These are phyloP conservation scores for Penaeus chinensis DNA, from an alignment of 1,140 invertebrate genomes.

Conservation along the genomic window DNA sequence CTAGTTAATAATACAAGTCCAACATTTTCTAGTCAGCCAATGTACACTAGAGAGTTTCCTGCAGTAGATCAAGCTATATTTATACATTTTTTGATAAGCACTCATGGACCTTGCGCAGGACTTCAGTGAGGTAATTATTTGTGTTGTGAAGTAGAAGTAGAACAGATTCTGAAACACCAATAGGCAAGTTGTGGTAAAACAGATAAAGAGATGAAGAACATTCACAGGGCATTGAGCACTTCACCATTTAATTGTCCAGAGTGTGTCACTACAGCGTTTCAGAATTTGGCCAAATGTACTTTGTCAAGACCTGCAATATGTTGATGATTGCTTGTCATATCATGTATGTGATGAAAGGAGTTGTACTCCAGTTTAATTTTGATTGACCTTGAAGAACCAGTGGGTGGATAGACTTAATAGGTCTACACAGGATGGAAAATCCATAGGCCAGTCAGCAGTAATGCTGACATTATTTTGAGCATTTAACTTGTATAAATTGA, in stretches of 20 bases:
- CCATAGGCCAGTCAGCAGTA: no score
- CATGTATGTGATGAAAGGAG: slow-evolving; percentile 25
- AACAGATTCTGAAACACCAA: slow-evolving; percentile 38
- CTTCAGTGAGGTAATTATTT: slow-evolving; percentile 43
- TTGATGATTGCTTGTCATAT: slow-evolving; percentile 49
- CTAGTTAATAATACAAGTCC: slow-evolving; percentile 34
- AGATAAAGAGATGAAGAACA: no score
- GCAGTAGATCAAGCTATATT: slow-evolving; percentile 49
- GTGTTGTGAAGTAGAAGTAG: slow-evolving; percentile 51
- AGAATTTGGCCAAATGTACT: slow-evolving; percentile 44
- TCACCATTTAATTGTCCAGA: no score
- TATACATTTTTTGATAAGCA: slow-evolving; percentile 43
- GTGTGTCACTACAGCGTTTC: not conserved
- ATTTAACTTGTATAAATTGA: no score
- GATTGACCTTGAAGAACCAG: slow-evolving; percentile 19
- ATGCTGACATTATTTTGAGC: no score
- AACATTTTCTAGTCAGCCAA: slow-evolving; percentile 61
- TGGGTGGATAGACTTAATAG: not conserved
- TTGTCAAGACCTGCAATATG: slow-evolving; percentile 30
- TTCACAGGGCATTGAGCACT: no score
- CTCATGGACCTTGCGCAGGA: slow-evolving; percentile 1
- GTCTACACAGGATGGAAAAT: no score
- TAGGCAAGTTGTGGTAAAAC: not conserved
- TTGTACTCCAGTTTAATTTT: slow-evolving; percentile 20
- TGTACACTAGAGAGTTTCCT: slow-evolving; percentile 59